Evolutionary conservation across 2,797 vertebrate genomes (phyloP).

Genomic region (Ptychadena robeensis): DNA sequence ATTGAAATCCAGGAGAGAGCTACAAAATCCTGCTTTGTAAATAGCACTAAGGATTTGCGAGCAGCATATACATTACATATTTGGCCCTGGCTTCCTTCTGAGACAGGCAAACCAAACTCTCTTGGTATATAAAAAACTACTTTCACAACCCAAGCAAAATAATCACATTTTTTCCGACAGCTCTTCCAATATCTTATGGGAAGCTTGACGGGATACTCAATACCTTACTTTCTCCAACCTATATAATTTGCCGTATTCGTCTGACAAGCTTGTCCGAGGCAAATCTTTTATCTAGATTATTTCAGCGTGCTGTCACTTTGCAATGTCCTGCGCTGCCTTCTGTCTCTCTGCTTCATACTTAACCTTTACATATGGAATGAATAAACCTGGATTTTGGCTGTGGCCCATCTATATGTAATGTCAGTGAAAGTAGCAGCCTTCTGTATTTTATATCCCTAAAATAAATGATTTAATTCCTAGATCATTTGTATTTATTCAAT

Average conservation of each 20-base stretch:
- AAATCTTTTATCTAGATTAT: constrained; percentile 82
- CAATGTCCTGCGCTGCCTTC: constrained; percentile 74
- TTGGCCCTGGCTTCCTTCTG: constrained; percentile 70
- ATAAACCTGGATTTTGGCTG: constrained; percentile 79
- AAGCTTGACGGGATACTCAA: constrained; percentile 77
- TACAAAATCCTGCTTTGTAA: constrained; percentile 69
- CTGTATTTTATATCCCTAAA: constrained; percentile 72
- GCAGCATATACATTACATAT: constrained; percentile 73
- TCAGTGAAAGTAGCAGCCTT: constrained; percentile 81
- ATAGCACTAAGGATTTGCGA: constrained; percentile 71
- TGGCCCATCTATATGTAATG: constrained; percentile 74
- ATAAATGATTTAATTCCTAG: constrained; percentile 65
- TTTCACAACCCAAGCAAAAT: constrained; percentile 77
- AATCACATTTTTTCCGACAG: constrained; percentile 72
- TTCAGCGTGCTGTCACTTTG: constrained; percentile 80
- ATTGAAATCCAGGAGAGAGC: constrained; percentile 64
- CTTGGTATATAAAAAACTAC: constrained; percentile 73
- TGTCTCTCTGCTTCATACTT: constrained; percentile 72
- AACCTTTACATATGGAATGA: constrained; percentile 82
- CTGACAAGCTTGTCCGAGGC: constrained; percentile 79
- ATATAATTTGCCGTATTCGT: constrained; percentile 78
- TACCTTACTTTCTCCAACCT: constrained; percentile 81
- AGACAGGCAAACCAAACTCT: constrained; percentile 75
- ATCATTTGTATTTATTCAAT: constrained; percentile 43
- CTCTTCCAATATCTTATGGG: constrained; percentile 75